Percentiles rank a stretch among this genome's conserved stretches.
Conservation (phyloP, 2,113 vertebrate species). For the Telmatochromis sp. region DNA sequence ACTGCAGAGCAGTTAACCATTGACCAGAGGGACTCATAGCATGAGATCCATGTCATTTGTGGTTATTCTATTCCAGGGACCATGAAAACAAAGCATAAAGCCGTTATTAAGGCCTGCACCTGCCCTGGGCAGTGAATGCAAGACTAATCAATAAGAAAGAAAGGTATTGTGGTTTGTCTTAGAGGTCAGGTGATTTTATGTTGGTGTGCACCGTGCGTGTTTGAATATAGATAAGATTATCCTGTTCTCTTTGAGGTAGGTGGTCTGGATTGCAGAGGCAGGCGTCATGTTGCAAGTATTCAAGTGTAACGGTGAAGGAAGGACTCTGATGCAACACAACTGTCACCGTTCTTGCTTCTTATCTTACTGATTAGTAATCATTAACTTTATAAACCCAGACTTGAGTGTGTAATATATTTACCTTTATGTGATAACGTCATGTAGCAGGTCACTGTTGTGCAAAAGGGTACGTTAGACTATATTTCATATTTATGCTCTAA, state of each 20-base stretch:
- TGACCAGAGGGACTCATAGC: constrained; percentile 41
- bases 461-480: background rate
- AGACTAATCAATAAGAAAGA: constrained; percentile 60
- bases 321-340: background rate
- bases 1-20: constrained; percentile 67
- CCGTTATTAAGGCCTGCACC: constrained; percentile 42
- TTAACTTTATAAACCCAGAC: background rate
- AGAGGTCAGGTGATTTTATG: constrained; percentile 9
- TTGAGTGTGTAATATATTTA: background rate
- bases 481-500: background rate
- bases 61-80: constrained; percentile 39
- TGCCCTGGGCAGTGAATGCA: constrained; percentile 54
- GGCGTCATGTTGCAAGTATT: background rate
- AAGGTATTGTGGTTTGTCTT: constrained; percentile 23
- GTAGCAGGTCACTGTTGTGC: background rate
- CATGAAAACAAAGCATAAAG: constrained; percentile 47
- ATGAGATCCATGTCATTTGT: constrained; percentile 37
- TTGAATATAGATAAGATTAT: constrained; percentile 1
- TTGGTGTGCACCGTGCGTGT: background rate
- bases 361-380: background rate
- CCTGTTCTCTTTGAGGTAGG: constrained; percentile 3
- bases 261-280: constrained; percentile 6
- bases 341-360: background rate
- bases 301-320: background rate
- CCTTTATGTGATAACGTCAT: background rate